Evolutionary conservation across 2,113 vertebrate species (phyloP).

Genomic region (Platysternon megacephalum): DNA sequence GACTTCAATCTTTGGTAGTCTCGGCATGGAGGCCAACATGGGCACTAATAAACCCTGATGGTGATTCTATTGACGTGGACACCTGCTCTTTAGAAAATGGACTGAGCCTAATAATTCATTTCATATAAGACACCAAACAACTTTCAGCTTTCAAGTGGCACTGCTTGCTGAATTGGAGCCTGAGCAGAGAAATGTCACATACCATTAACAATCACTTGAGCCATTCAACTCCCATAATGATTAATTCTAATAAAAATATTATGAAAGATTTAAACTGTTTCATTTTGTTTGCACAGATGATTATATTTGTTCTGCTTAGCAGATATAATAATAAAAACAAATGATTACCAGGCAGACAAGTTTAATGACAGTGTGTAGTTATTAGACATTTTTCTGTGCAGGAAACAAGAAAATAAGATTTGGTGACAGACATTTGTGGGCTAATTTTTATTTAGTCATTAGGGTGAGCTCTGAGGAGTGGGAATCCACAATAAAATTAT

Average conservation of each 20-base stretch:
- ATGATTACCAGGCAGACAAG: background rate
- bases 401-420: background rate
- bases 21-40: background rate
- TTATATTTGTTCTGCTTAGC: background rate
- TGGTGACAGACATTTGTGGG: background rate
- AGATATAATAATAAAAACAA: background rate
- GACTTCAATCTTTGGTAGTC: background rate
- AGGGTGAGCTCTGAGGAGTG: accelerated
- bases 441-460: background rate
- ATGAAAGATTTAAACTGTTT: background rate
- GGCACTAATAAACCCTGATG: background rate
- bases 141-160: background rate
- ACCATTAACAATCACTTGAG: background rate
- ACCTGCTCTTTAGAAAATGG: background rate
- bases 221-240: background rate
- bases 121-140: background rate
- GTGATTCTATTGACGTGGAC: background rate
- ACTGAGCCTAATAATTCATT: background rate
- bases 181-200: background rate
- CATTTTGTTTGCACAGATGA: background rate
- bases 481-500: background rate
- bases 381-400: background rate
- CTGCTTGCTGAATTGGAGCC: background rate
- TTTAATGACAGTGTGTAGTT: background rate
- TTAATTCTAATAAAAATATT: background rate